Conservation (phyloP, 2,113 vertebrate genomes). For the Semicossyphus pulcher region DNA sequence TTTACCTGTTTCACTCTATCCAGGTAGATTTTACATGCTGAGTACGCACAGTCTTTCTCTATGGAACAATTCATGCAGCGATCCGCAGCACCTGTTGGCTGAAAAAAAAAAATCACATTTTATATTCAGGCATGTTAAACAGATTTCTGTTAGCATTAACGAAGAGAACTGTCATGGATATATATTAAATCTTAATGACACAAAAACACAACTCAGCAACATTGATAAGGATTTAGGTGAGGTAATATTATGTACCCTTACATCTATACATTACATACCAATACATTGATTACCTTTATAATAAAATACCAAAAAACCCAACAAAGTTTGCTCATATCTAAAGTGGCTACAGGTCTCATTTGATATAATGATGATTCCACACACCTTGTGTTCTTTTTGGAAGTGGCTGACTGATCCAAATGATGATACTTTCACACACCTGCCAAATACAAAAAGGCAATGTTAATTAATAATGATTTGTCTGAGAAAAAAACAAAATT, state of each 20-base stretch:
- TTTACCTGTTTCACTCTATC: constrained; percentile 80
- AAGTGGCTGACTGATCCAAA: constrained; percentile 89
- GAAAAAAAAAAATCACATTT: not conserved
- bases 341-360: not conserved
- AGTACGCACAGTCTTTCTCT: constrained; percentile 84
- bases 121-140: not conserved
- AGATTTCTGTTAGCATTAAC: not conserved
- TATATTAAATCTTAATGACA: too few relatives aligned
- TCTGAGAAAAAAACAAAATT: not conserved
- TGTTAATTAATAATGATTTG: constrained; percentile 22
- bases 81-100: constrained; percentile 83
- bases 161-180: too few relatives aligned
- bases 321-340: not conserved
- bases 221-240: not conserved
- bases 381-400: constrained; percentile 83
- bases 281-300: not conserved
- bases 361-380: too few relatives aligned
- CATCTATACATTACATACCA: too few relatives aligned
- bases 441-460: constrained; percentile 52
- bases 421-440: constrained; percentile 88
- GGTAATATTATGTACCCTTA: not conserved
- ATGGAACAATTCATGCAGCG: constrained; percentile 85
- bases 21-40: constrained; percentile 87
- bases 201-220: not conserved
- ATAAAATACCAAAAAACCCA: not conserved